Conservation (phyloP, 2,888 invertebrate genomes). For the Diarsia mendica region DNA sequence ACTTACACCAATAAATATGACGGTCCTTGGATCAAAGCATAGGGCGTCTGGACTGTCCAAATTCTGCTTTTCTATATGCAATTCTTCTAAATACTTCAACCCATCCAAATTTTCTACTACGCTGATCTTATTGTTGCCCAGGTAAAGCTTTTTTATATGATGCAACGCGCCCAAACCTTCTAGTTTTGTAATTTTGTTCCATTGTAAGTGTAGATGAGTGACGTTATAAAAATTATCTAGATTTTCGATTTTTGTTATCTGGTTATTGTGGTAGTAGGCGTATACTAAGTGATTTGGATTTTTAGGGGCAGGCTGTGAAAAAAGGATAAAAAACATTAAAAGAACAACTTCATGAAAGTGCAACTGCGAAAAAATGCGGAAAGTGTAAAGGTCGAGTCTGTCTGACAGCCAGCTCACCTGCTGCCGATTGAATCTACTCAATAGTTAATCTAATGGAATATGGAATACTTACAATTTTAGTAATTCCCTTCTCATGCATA, state of each 20-base stretch:
- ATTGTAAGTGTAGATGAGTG: conserved; percentile 93
- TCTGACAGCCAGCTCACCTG: neutral
- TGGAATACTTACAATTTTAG: conserved; percentile 88
- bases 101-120: conserved; percentile 93
- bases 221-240: conserved; percentile 91
- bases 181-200: conserved; percentile 93
- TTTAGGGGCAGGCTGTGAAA: conserved; percentile 83
- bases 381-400: neutral
- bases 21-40: conserved; percentile 92
- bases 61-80: conserved; percentile 93
- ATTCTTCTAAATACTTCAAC: conserved; percentile 90
- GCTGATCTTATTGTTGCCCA: conserved; percentile 92
- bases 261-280: conserved; percentile 95
- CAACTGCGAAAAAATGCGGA: too few species aligned
- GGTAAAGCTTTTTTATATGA: conserved; percentile 94
- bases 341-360: neutral
- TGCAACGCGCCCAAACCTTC: conserved; percentile 91
- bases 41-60: conserved; percentile 89
- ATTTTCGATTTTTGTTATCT: conserved; percentile 93
- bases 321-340: conserved; percentile 66
- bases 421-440: neutral
- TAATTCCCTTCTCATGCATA: conserved; percentile 90
- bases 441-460: neutral
- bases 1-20: conserved; percentile 91
- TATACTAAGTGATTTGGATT: conserved; percentile 88